Evolutionary conservation across 1,140 invertebrate genomes (phyloP).

Genomic region (Heliconius hewitsoni): DNA sequence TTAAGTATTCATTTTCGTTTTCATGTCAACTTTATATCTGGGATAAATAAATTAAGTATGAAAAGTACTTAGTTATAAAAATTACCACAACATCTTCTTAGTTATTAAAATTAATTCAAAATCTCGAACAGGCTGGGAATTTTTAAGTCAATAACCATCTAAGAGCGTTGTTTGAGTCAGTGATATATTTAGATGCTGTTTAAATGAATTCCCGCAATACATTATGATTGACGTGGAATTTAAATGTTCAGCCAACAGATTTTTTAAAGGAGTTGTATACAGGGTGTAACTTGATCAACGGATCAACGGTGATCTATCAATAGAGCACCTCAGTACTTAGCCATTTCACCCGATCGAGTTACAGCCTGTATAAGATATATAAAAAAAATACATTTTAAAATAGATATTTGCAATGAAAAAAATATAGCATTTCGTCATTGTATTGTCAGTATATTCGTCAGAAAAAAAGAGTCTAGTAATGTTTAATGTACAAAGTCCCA

Average conservation of each 20-base stretch:
- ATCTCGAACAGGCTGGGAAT: conserved; percentile 16
- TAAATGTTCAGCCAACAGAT: background rate
- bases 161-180: conserved; percentile 25
- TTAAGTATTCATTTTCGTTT: too few species aligned
- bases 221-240: conserved; percentile 18
- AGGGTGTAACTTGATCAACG: background rate
- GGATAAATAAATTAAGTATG: background rate
- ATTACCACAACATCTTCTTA: background rate
- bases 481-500: too few species aligned
- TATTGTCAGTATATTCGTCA: too few species aligned
- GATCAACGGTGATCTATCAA: too few species aligned
- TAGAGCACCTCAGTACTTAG: too few species aligned
- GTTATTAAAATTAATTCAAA: background rate
- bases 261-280: background rate
- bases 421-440: too few species aligned
- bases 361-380: too few species aligned
- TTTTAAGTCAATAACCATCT: conserved; percentile 26
- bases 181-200: conserved; percentile 8
- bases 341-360: too few species aligned
- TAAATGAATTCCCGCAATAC: conserved; percentile 7
- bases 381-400: too few species aligned
- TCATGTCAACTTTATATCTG: background rate
- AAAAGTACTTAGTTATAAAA: background rate
- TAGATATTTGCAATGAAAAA: background rate
- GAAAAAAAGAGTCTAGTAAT: too few species aligned